Evolutionary conservation across 37 sponge, comb jelly and placozoan species (phyloP).

Genomic region (Geodia barretti): DNA sequence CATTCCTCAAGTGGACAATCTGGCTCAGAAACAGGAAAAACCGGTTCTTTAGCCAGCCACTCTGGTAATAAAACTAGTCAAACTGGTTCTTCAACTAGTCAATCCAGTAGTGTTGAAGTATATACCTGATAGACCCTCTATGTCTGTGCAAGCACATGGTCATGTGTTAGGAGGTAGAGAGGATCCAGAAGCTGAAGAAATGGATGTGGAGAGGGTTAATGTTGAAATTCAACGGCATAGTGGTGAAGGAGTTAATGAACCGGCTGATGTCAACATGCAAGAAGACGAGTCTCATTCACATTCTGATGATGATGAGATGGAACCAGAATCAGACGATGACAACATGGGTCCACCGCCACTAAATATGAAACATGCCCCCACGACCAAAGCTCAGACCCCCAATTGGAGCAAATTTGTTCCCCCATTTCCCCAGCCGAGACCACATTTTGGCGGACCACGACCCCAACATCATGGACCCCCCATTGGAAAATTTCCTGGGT

Average conservation of each 20-base stretch:
- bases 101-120: background rate
- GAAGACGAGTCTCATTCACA: background rate
- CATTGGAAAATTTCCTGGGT: background rate
- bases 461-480: slow-evolving; percentile 1
- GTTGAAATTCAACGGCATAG: background rate
- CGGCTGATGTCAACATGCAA: background rate
- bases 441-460: background rate
- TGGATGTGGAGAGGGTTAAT: background rate
- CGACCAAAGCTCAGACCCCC: background rate
- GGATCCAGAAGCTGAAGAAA: background rate
- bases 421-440: background rate
- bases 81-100: background rate
- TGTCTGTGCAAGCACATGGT: background rate
- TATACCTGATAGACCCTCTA: background rate
- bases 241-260: background rate
- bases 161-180: background rate
- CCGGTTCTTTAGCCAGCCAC: background rate
- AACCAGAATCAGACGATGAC: background rate
- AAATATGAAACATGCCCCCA: background rate
- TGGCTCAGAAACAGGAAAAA: too few species aligned
- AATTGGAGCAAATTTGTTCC: background rate
- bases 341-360: background rate
- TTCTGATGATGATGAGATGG: slow-evolving; percentile 34
- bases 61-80: background rate
- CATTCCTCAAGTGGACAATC: too few species aligned